phyloP scores from a whole-genome alignment of 2,888 invertebrate species.

The Agrilus mali region DNA sequence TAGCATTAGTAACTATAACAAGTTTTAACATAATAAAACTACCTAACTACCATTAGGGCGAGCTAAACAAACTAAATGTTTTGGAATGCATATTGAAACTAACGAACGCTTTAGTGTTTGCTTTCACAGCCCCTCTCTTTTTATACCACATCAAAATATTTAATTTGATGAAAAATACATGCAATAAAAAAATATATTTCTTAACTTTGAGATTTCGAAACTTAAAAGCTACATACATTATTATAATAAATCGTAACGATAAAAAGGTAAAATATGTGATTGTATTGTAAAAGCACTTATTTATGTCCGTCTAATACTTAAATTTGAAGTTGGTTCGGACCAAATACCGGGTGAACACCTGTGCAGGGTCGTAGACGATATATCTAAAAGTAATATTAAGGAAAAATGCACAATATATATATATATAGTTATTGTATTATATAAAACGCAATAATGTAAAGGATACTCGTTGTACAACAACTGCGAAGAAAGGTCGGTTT shows the following conservation, averaged over 20 bases:
- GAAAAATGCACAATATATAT: constrained; percentile 11
- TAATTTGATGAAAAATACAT: too few species aligned
- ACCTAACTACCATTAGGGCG: too few species aligned
- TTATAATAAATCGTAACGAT: neutral
- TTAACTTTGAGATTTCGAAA: too few species aligned
- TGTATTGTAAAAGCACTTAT: neutral
- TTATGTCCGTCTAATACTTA: constrained; percentile 44
- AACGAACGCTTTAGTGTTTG: too few species aligned
- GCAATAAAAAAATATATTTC: too few species aligned
- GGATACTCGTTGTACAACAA: constrained; percentile 91
- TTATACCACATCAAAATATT: too few species aligned
- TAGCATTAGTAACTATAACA: too few species aligned
- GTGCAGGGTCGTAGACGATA: constrained; percentile 92
- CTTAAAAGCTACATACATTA: too few species aligned
- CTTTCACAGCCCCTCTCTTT: too few species aligned
- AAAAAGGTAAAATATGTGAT: neutral
- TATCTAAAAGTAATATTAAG: constrained; percentile 38
- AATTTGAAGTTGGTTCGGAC: constrained; percentile 78
- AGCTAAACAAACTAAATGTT: too few species aligned
- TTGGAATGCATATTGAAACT: too few species aligned
- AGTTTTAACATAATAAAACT: too few species aligned
- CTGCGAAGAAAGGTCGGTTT: constrained; percentile 32
- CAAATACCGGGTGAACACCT: constrained; percentile 84
- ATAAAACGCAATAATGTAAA: constrained; percentile 32
- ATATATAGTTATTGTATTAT: neutral